Base-by-base conservation (phyloP, 2,113 vertebrate genomes). In the Muscicapa adusta region DNA sequence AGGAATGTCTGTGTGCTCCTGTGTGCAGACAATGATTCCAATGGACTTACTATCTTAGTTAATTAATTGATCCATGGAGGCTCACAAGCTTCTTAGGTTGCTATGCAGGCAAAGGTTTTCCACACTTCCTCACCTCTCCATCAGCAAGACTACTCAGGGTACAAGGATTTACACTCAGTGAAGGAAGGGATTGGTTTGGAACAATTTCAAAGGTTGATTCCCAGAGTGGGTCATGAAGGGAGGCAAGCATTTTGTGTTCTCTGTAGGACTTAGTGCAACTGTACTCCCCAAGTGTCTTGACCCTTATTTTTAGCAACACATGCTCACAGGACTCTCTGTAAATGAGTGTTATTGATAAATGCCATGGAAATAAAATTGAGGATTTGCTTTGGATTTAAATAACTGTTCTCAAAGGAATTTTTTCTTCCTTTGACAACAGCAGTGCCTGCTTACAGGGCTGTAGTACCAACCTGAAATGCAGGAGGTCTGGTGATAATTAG, bases 81-180 rank as follows among this genome's bases (percentile, higher is more conserved):
- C 14, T 85, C 58, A 65, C 5, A 70, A 45, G 15, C 17, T 74
- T 47, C 53, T 63, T 43, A 65, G 17, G 10, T 8, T 68, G 18
- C 20, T 79, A 2, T 62, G 26, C 33, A 76, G n/a, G 12, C 72
- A 38, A 72, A 83, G 10, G 2, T 48, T 84, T 91, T 43, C 40
- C 50, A 74, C 9, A 18, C 17, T 72, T 54, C 18, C 31, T 66
- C 22, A 45, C 14, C 15, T 53, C n/a, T 77, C 31, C 31, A 48
- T n/a, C 54, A 80, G 47, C 18, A n/a, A 61, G 38, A 18, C 17
- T 70, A 10, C 28, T 61, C 0, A 0, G 29, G 17, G 67, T 65
- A 26, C 70, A 66, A 73, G 45, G 36, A 76, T 9, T n/a, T 88
- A 47, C 26, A 47, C 23, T 67, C 34, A 63, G 42, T 20, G 10